phyloP scores from a whole-genome alignment of 1,140 invertebrate genomes.

The Microplitis mediator region DNA sequence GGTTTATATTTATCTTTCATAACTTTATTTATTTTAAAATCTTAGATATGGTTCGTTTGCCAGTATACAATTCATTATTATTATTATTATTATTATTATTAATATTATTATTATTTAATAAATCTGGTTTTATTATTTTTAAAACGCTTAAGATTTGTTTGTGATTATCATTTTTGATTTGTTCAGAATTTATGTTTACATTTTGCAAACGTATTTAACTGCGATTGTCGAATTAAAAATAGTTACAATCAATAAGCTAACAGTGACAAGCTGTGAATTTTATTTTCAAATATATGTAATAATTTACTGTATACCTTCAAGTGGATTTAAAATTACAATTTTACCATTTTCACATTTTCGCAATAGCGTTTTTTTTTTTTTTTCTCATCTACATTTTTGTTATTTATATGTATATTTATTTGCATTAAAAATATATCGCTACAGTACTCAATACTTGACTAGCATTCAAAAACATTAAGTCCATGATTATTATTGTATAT shows the following conservation, averaged over 20 bases:
- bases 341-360: not conserved
- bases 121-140: not conserved
- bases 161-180: constrained; percentile 15
- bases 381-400: not conserved
- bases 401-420: constrained; percentile 31
- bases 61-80: constrained; percentile 29
- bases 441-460: constrained; percentile 51
- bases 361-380: constrained; percentile 9
- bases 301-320: not conserved
- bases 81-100: constrained; percentile 7
- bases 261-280: not conserved
- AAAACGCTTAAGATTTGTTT: not conserved
- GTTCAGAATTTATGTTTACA: not conserved
- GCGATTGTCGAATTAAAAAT: constrained; percentile 18
- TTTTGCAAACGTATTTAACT: not conserved
- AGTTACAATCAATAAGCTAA: constrained; percentile 12
- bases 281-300: constrained; percentile 19
- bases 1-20: not conserved
- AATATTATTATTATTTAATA: constrained; percentile 6
- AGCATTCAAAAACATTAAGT: constrained; percentile 45
- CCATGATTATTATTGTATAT: constrained; percentile 24
- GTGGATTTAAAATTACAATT: not conserved
- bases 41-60: constrained; percentile 49
- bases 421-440: constrained; percentile 52
- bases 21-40: constrained; percentile 29